Evolutionary conservation across 2,113 vertebrate species (phyloP).

Genomic region (Nanorana parkeri): DNA sequence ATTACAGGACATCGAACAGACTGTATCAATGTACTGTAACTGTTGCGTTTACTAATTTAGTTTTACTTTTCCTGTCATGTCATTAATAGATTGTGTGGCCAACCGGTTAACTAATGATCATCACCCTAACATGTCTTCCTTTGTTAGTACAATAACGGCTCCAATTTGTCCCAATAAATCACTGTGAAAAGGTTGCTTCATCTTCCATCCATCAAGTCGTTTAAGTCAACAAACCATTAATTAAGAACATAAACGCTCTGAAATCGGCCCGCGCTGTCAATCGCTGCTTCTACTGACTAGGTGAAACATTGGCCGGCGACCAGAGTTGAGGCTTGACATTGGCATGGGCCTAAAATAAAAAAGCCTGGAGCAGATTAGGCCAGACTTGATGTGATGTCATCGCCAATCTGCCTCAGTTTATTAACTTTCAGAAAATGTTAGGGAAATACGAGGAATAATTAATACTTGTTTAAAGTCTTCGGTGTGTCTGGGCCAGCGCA

Average conservation of each 20-base stretch:
- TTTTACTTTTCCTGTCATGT: constrained; percentile 8
- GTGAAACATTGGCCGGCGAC: constrained; percentile 13
- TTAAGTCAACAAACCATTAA: constrained; percentile 42
- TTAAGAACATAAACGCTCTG: constrained; percentile 23
- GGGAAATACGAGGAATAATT: constrained; percentile 64
- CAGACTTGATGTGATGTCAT: constrained; percentile 58
- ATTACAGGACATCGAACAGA: not conserved
- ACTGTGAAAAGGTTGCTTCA: not conserved
- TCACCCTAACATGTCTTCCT: not conserved
- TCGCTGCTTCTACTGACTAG: constrained; percentile 15
- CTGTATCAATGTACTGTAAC: not conserved
- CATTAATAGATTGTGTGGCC: constrained; percentile 5
- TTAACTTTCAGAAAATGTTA: constrained; percentile 68
- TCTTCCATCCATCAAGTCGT: constrained; percentile 5
- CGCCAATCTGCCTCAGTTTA: constrained; percentile 68
- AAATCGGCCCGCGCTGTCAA: not conserved
- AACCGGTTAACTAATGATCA: constrained; percentile 15
- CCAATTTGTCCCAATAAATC: constrained; percentile 32
- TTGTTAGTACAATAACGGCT: constrained; percentile 14
- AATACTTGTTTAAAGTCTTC: constrained; percentile 71
- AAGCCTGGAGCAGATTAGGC: constrained; percentile 64
- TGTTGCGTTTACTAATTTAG: not conserved
- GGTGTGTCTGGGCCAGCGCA: constrained; percentile 61
- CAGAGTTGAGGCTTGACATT: constrained; percentile 27
- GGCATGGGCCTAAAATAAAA: constrained; percentile 24